phyloP scores from a whole-genome alignment of 2,888 invertebrate genomes.

The Agrotis exclamationis region DNA sequence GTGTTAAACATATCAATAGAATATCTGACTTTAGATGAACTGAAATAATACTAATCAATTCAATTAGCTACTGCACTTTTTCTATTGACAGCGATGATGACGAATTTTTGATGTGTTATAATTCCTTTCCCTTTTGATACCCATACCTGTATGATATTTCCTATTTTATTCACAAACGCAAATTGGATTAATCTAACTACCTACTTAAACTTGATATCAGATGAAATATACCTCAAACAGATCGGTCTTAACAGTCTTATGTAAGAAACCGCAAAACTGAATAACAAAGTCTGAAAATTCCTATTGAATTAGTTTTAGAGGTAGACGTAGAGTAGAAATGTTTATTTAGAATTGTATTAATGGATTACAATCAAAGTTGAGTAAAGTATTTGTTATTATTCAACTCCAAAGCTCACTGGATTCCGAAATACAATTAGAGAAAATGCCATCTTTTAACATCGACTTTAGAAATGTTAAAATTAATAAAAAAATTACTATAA shows the following conservation, averaged over 20 bases:
- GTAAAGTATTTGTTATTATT: constrained; percentile 45
- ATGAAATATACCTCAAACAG: background rate
- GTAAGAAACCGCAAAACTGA: constrained; percentile 11
- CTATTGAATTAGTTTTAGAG: constrained; percentile 21
- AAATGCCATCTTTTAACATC: constrained; percentile 20
- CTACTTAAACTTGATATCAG: background rate
- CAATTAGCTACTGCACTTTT: too few relatives aligned
- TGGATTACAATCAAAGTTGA: constrained; percentile 21
- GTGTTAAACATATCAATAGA: too few relatives aligned
- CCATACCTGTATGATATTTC: too few relatives aligned
- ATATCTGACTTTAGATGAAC: too few relatives aligned
- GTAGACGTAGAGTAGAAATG: constrained; percentile 8
- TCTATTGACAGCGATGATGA: too few relatives aligned
- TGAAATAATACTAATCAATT: too few relatives aligned
- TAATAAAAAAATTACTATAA: constrained; percentile 7
- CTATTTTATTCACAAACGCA: too few relatives aligned
- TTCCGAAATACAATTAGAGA: constrained; percentile 30
- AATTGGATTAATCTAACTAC: background rate
- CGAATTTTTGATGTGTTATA: too few relatives aligned
- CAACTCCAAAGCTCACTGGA: constrained; percentile 7
- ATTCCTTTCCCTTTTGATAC: too few relatives aligned
- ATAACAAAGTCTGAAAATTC: background rate
- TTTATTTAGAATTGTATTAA: constrained; percentile 16
- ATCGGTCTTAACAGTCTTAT: background rate
- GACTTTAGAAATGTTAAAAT: constrained; percentile 1